Percentiles rank a stretch among this genome's conserved stretches.
These are phyloP conservation scores for Cataglyphis rosenhaueri DNA, from an alignment of 2,888 invertebrate genomes.

Conservation along the genomic window DNA sequence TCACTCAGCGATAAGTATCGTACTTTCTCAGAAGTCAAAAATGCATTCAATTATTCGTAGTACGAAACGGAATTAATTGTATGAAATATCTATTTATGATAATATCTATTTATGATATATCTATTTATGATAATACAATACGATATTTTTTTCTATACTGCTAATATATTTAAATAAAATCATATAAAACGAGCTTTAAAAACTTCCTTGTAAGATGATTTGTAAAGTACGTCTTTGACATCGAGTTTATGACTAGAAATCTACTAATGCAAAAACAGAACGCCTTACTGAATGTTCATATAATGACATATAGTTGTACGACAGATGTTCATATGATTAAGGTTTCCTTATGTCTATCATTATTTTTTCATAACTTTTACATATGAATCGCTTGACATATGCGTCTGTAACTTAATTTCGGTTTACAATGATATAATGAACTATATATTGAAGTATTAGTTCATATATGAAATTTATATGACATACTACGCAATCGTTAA, in stretches of 20 bases:
- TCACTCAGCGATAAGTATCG: not conserved
- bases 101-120: not conserved
- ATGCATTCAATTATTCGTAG: not conserved
- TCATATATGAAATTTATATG: not conserved
- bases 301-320: conserved; percentile 8
- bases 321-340: conserved; percentile 25
- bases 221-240: not conserved
- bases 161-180: not conserved
- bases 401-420: conserved; percentile 6
- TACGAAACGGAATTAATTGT: conserved; percentile 3
- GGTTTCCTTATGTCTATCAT: not conserved
- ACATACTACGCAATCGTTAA: not conserved
- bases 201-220: not conserved
- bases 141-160: not conserved
- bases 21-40: conserved; percentile 20
- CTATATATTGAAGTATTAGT: not conserved
- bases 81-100: not conserved
- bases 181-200: not conserved
- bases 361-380: not conserved
- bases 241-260: not conserved
- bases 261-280: not conserved
- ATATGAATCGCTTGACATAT: not conserved
- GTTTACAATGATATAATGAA: not conserved
- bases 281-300: not conserved
- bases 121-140: not conserved